Evolutionary conservation across 2,113 vertebrate species (phyloP), one percentile per base, ranked within the genome.

Genomic region (Trematocara stigmaticum): DNA sequence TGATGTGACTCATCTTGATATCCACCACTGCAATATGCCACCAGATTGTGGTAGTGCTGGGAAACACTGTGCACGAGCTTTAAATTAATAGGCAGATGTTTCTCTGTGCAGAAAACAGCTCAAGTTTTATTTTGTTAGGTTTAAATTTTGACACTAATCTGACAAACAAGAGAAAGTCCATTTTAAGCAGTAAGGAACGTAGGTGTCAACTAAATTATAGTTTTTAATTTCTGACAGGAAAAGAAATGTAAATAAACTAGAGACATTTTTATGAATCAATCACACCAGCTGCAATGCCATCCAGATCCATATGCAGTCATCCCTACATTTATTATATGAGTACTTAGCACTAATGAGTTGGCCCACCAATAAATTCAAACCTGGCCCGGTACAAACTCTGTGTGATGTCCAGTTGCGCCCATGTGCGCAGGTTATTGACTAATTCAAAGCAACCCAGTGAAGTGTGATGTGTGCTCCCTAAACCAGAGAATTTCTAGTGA

Each of bases 1-100:
- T 93, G 93, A 91, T 93, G 92, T 94, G 93, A 93, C 95, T 95
- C 94, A 93, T 95, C 89, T 86, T 86, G 87, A 91, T 90, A 84
- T 74, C 86, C 90, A 87, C 85, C 26, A 81, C 66, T 11, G 42
- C 78, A 93, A 83, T 89, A 74, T 90, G 80, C 83, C 66, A 79
- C 85, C 76, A 66, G 81, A 87, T 88, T 89, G 84, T 81, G 76
- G 83, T 47, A 82, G 83, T 56, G 55, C 81, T 88, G 81, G 78
- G 87, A 90, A 84, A 78, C 49, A 16, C 52, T n/a, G 34, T 80
- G 59, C 49, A 31, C 1, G 13, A 52, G 78, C 89, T 90, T 81
- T 7, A 86, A 88, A 87, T 81, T 23, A 61, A 86, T 79, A 79
- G 78, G 47, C 82, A 91, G 90, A 90, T 92, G 90, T 90, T 87